Evolutionary conservation across 2,888 invertebrate genomes (phyloP), one percentile per base, ranked within the genome.

Genomic region (Morpho deidamia): DNA sequence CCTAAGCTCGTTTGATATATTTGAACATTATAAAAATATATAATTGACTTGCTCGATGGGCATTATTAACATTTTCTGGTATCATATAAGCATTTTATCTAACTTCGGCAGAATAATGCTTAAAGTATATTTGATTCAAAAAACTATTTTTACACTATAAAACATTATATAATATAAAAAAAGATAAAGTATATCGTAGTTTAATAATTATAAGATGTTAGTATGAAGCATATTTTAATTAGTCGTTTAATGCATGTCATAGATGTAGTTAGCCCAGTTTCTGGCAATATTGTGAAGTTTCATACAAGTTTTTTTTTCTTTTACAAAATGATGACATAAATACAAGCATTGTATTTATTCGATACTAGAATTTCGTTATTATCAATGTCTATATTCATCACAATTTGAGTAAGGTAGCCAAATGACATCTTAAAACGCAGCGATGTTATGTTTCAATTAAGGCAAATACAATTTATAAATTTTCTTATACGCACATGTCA

Each of bases 161-260:
- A 57, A 58, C 51, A 58, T 74, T 74, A 78, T 76, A 77, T 74
- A 78, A 69, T 83, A 82, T 83, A 23, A 23, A 23, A 2, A 78
- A 79, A 78, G 72, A 73, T 74, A 71, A 76, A 78, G 71, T 83
- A 82, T 87, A 86, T 84, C 75, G 80, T 84, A 88, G 87, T 83
- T 83, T 83, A 66, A 67, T 85, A 84, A 82, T 74, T 76, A 71
- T 85, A 84, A 78, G 68, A 71, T 71, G 74, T 84, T 86, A 83
- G 84, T 78, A 76, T 65, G 81, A 72, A 81, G 72, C 75, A 80
- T 86, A 86, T 84, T 86, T 84, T 84, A 87, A 83, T 80, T 84
- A 85, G 83, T 74, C 67, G 71, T 83, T 83, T 83, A 85, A 81
- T 87, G 82, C 84, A 84, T 86, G 84, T 81, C 74, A 76, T 87